phyloP scores from a whole-genome alignment of 2,797 vertebrate genomes.

The Alfaro cultratus region DNA sequence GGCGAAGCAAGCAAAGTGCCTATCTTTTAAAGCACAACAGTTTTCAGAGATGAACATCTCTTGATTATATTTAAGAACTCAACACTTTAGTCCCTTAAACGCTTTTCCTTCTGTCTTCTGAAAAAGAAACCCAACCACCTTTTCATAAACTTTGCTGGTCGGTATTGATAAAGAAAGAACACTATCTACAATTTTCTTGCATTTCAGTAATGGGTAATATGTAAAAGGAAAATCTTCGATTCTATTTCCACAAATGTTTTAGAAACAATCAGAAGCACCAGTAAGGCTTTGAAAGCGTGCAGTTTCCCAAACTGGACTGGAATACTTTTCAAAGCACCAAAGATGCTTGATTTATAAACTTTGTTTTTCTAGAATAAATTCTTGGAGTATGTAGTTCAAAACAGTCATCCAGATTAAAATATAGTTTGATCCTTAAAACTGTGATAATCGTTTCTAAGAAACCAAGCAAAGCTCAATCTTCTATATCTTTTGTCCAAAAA shows the following conservation, averaged over 20 bases:
- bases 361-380: background rate
- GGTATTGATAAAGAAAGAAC: background rate
- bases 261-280: background rate
- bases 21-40: background rate
- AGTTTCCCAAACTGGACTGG: background rate
- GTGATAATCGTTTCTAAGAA: too few species aligned
- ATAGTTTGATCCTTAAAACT: too few species aligned
- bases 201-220: background rate
- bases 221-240: background rate
- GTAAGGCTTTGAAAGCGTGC: background rate
- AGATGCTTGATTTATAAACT: background rate
- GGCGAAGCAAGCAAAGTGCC: background rate
- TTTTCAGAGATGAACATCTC: background rate
- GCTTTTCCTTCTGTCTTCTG: background rate
- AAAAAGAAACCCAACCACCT: background rate
- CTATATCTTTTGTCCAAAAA: too few species aligned
- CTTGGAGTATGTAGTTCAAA: background rate
- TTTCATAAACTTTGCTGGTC: background rate
- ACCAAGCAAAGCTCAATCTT: too few species aligned
- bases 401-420: background rate
- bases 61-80: background rate
- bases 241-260: background rate
- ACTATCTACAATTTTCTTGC: background rate
- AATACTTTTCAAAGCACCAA: background rate
- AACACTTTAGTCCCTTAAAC: background rate